Base-by-base conservation (phyloP, 2,888 invertebrate genomes). In the Nomada fabriciana region DNA sequence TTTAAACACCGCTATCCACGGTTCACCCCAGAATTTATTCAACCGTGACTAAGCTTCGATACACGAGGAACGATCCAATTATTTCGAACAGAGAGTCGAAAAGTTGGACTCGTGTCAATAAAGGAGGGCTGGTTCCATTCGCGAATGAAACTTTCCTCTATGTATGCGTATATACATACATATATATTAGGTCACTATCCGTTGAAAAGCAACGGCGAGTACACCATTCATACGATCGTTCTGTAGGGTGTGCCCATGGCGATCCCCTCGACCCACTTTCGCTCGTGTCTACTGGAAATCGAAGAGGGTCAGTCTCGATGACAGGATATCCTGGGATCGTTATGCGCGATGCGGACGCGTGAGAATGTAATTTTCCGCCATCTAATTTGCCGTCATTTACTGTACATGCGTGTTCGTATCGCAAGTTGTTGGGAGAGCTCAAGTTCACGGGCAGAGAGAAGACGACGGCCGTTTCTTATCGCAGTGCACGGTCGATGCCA, bases 261-360 rank as follows among this genome's bases (percentile, higher is more conserved):
- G 43, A 76, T 78, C 74, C 78, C 76, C 74, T 82, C 82, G 83
- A 83, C 83, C 83, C 64, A 83, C 82, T 83, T 83, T 82, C 74
- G 50, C 23, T 53, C 43, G 36, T 18, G 76, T 65, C 70, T 67
- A 57, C 60, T 75, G 74, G 71, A 78, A 83, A 83, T 83, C 83
- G 83, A 83, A 82, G 83, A 78, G 78, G 83, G 83, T 81, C 71
- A 71, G 53, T 59, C 65, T 59, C 82, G 82, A 81, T 75, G 71
- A 82, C 82, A 81, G 82, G 82, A 82, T 81, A 82, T 82, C 82
- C 81, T 81, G 76, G 18, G 76, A 63, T 69, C 75, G 65, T 76
- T 70, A 80, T 36, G 55, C n/a, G 42, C 53, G 57, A 53, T 18
- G 60, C 4, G 67, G 47, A 72, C 74, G 50, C 61, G 76, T 67